A percentile compares a stretch with the other conserved stretches of the same genome.
These are phyloP conservation scores for Cebus imitator DNA, from an alignment of 2,113 vertebrate species.

Conservation along the genomic window DNA sequence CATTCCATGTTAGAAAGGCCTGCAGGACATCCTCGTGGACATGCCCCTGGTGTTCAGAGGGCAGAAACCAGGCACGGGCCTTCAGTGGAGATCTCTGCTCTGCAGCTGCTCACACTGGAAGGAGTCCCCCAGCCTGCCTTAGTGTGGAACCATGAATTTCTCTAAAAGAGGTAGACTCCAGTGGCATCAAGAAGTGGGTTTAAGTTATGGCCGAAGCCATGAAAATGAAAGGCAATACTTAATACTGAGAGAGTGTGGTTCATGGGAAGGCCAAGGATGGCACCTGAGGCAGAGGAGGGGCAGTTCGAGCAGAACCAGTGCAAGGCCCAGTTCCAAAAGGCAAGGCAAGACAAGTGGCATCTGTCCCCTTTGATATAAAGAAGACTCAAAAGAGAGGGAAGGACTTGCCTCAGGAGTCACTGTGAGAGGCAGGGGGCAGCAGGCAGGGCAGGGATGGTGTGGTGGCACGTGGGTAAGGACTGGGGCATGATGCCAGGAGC, in stretches of 20 bases:
- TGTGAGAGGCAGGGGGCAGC: not conserved
- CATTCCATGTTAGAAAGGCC: not conserved
- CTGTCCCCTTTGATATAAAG: not conserved
- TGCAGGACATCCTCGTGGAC: not conserved
- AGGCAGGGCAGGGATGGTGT: not conserved
- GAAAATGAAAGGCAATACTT: not conserved
- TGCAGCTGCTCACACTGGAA: not conserved
- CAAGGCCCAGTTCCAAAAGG: not conserved
- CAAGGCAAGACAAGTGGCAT: not conserved
- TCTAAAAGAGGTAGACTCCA: not conserved
- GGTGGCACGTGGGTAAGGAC: rapidly evolving
- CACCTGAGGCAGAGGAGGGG: not conserved
- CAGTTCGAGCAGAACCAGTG: no score
- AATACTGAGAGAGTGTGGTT: not conserved
- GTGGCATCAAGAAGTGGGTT: not conserved
- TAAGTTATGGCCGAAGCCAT: not conserved
- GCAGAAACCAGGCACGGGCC: not conserved
- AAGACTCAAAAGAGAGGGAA: not conserved
- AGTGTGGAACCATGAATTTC: not conserved
- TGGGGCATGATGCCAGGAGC: rapidly evolving
- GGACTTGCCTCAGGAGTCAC: not conserved
- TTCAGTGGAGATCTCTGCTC: not conserved
- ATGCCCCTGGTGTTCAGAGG: not conserved
- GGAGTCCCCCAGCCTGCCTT: not conserved
- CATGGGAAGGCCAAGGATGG: not conserved